Conservation (phyloP, 2,797 vertebrate genomes). For the Gila robusta region DNA sequence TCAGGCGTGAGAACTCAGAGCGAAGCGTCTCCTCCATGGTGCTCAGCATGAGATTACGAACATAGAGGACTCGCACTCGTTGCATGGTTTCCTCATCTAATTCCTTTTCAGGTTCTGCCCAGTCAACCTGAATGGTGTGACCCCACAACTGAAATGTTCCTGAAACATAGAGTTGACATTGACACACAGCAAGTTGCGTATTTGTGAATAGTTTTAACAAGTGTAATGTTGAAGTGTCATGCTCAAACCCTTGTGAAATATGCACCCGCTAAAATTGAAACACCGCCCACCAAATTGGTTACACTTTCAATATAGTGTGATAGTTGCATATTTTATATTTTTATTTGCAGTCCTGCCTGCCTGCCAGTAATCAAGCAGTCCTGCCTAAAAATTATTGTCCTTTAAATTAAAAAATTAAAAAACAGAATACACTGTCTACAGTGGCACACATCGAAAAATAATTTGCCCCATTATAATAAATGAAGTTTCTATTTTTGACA, state of each 20-base stretch:
- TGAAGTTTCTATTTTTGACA: background rate
- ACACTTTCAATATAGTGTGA: background rate
- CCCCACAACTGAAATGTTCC: constrained; percentile 92
- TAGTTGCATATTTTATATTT: background rate
- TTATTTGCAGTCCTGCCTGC: background rate
- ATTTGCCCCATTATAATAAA: background rate
- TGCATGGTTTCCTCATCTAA: constrained; percentile 94
- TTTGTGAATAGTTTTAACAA: background rate
- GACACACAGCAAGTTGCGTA: background rate
- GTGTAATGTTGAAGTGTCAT: background rate
- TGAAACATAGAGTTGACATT: constrained; percentile 64
- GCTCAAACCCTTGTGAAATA: background rate
- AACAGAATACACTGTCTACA: background rate
- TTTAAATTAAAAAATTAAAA: background rate
- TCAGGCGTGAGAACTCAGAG: constrained; percentile 88
- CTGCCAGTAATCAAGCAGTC: no score
- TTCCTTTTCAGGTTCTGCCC: constrained; percentile 93
- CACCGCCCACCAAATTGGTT: background rate
- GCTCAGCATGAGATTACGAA: constrained; percentile 91
- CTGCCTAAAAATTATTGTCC: background rate
- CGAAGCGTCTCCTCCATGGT: constrained; percentile 90
- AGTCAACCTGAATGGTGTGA: constrained; percentile 91
- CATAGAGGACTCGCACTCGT: constrained; percentile 88
- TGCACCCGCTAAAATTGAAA: background rate
- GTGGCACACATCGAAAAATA: background rate